A percentile compares a stretch with the other conserved stretches of the same genome.
Conservation (phyloP, 2,888 invertebrate genomes). For the Hyalella azteca region DNA sequence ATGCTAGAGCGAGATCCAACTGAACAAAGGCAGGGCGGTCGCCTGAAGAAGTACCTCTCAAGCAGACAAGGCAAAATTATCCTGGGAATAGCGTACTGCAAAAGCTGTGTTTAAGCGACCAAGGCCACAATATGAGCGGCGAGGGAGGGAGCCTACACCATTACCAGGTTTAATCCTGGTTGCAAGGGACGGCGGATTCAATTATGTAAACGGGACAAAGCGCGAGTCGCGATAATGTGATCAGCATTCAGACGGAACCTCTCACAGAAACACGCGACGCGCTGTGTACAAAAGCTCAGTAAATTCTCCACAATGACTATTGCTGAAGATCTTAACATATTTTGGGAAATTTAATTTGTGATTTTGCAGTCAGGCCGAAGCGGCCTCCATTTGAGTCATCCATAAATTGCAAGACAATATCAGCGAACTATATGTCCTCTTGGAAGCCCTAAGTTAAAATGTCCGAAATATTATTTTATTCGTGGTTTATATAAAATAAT, state of each 20-base stretch:
- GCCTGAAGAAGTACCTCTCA: constrained; percentile 10
- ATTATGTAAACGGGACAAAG: constrained; percentile 36
- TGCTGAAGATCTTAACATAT: not conserved
- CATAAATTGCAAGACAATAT: too few species aligned
- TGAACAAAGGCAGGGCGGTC: not conserved
- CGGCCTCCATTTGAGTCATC: too few species aligned
- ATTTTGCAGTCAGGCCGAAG: too few species aligned
- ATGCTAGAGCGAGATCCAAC: not conserved
- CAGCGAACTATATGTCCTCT: too few species aligned
- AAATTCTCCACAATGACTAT: not conserved
- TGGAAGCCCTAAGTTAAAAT: too few species aligned
- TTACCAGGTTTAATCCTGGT: constrained; percentile 36
- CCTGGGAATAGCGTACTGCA: constrained; percentile 24
- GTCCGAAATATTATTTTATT: too few species aligned
- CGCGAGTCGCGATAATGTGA: constrained; percentile 29
- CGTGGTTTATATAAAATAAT: too few species aligned
- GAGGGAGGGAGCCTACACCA: constrained; percentile 7
- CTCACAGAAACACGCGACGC: not conserved
- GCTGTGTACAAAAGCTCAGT: constrained; percentile 5
- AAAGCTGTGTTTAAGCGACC: constrained; percentile 35
- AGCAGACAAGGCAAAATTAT: constrained; percentile 34
- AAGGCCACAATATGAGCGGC: constrained; percentile 30
- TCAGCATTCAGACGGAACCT: constrained; percentile 24
- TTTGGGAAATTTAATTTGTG: too few species aligned
- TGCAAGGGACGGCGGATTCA: constrained; percentile 32